phyloP scores from a whole-genome alignment of 2,113 vertebrate genomes.

The Odontophorus gujanensis region DNA sequence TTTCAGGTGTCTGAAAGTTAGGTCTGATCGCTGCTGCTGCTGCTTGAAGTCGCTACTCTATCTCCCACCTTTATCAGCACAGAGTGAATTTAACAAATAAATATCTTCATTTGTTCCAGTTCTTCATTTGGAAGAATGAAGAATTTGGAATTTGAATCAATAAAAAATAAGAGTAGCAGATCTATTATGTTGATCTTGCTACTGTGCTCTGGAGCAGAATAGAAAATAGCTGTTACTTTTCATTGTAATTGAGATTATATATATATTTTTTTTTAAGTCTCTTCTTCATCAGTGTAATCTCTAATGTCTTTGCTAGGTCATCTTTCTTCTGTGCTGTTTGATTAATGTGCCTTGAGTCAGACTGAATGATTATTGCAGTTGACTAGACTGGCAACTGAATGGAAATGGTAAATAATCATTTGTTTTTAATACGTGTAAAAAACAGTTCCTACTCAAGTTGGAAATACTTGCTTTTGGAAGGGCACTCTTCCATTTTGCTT shows the following conservation, averaged over 20 bases:
- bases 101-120: neutral
- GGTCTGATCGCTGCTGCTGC: neutral
- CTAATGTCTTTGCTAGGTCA: constrained; percentile 49
- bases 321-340: constrained; percentile 11
- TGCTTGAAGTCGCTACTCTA: neutral
- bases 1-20: neutral
- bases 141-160: neutral
- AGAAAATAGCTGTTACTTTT: constrained; percentile 25
- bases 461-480: constrained; percentile 52
- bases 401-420: constrained; percentile 53
- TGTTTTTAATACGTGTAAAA: constrained; percentile 6
- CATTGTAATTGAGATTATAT: neutral
- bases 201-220: neutral
- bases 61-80: neutral
- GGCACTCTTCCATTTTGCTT: constrained; percentile 37
- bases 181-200: neutral
- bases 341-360: constrained; percentile 22
- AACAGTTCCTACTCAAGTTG: neutral
- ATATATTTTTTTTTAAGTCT: neutral
- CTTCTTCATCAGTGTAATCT: neutral
- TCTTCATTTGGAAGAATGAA: neutral
- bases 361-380: constrained; percentile 2
- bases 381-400: constrained; percentile 10
- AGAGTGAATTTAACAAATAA: neutral
- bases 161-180: neutral